Evolutionary conservation across 2,113 vertebrate species (phyloP).

Genomic region (Emydura subglobosa): DNA sequence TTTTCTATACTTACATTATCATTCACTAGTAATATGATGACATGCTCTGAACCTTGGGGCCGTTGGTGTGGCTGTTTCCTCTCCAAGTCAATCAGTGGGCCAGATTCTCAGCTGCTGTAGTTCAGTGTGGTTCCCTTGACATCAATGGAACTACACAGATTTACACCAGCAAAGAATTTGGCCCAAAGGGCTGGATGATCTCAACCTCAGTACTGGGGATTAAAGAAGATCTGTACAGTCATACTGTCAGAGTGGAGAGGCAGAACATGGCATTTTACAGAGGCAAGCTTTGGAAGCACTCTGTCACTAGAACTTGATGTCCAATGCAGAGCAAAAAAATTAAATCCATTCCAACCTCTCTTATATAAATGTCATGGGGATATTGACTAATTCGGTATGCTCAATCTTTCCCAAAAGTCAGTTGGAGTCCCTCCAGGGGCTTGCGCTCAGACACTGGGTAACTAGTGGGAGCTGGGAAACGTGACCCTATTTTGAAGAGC

Average conservation of each 20-base stretch:
- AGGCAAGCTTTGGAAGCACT: neutral
- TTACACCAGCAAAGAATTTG: neutral
- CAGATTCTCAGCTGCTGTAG: neutral
- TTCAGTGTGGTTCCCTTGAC: rapidly evolving
- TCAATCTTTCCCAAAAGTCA: neutral
- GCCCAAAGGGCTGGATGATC: neutral
- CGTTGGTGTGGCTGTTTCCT: neutral
- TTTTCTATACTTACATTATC: neutral
- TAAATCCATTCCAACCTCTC: neutral
- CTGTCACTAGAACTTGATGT: neutral
- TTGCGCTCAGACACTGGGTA: neutral
- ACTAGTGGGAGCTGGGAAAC: neutral
- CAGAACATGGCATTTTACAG: neutral
- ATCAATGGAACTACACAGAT: neutral
- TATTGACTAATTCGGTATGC: neutral
- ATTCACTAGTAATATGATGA: neutral
- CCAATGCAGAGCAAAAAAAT: neutral
- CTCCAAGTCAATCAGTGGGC: neutral
- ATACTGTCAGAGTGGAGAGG: neutral
- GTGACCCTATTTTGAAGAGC: neutral
- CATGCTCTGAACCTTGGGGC: neutral
- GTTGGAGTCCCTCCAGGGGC: neutral
- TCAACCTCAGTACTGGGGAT: neutral
- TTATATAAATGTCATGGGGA: neutral
- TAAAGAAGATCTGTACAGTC: neutral